Conservation (phyloP, 1,140 invertebrate genomes). For the Caenorhabditis inopinata region DNA sequence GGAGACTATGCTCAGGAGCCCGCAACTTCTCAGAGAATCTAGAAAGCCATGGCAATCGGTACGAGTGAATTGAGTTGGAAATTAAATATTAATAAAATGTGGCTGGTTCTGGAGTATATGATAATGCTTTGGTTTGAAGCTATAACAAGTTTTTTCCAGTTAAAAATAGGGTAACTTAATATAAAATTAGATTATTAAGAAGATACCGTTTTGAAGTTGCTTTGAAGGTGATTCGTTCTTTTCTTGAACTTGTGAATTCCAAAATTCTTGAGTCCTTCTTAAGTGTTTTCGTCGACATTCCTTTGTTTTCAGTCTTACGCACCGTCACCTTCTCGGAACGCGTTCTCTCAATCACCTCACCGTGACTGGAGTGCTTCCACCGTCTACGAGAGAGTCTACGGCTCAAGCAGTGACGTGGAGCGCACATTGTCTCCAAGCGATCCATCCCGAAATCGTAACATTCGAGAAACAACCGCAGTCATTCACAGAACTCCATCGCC, state of each 20-base stretch:
- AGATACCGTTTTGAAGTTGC: no score
- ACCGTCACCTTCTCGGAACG: constrained; percentile 19
- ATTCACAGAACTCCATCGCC: constrained; percentile 33
- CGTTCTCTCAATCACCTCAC: constrained; percentile 34
- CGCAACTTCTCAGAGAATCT: constrained; percentile 35
- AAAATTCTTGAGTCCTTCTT: no score
- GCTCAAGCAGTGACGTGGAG: background rate
- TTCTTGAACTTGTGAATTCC: no score
- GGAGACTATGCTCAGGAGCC: constrained; percentile 36
- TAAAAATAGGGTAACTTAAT: no score
- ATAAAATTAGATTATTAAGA: no score
- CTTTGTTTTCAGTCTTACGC: constrained; percentile 36
- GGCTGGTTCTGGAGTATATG: no score
- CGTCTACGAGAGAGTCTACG: constrained; percentile 31
- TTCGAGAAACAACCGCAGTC: constrained; percentile 19
- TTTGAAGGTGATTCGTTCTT: no score
- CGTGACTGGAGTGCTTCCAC: constrained; percentile 35
- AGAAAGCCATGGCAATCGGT: constrained; percentile 38
- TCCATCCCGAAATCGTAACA: constrained; percentile 23
- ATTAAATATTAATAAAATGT: no score
- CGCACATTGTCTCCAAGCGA: constrained; percentile 40
- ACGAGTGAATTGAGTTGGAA: no score
- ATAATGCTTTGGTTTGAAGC: no score
- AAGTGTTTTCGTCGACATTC: no score
- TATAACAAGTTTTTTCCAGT: no score